phyloP scores from a whole-genome alignment of 1,140 invertebrate genomes.

The Anthonomus grandis region DNA sequence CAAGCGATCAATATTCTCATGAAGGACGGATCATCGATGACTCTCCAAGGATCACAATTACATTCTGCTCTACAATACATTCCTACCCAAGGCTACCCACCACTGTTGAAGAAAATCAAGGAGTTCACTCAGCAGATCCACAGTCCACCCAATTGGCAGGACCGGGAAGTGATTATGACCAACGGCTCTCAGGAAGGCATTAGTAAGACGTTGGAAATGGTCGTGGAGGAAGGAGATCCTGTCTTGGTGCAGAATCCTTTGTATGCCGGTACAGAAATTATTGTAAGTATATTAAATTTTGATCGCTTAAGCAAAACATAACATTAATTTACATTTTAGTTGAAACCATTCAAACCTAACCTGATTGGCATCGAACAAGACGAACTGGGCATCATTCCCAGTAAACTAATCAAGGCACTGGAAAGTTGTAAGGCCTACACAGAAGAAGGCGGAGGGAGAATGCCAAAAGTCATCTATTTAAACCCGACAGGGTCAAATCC shows the following conservation, averaged over 20 bases:
- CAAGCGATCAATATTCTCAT: slow-evolving; percentile 61
- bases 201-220: slow-evolving; percentile 67
- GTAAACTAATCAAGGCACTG: slow-evolving; percentile 49
- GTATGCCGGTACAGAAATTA: slow-evolving; percentile 66
- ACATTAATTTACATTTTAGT: no score
- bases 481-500: slow-evolving; percentile 67
- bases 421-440: slow-evolving; percentile 50
- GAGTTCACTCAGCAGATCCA: slow-evolving; percentile 64
- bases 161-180: slow-evolving; percentile 63
- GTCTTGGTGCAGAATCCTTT: slow-evolving; percentile 67
- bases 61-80: slow-evolving; percentile 68
- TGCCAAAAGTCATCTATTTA: slow-evolving; percentile 62
- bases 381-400: slow-evolving; percentile 53
- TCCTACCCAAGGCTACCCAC: slow-evolving; percentile 69
- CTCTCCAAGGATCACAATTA: slow-evolving; percentile 58
- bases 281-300: slow-evolving; percentile 55
- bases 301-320: no score
- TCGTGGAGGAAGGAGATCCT: slow-evolving; percentile 63
- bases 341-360: slow-evolving; percentile 53
- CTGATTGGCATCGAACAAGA: slow-evolving; percentile 55
- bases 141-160: slow-evolving; percentile 61
- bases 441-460: slow-evolving; percentile 46
- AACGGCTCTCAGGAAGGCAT: slow-evolving; percentile 74
- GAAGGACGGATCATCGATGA: slow-evolving; percentile 57
- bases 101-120: slow-evolving; percentile 60